phyloP scores from a whole-genome alignment of 2,888 invertebrate genomes.

The Meghimatium bilineatum region DNA sequence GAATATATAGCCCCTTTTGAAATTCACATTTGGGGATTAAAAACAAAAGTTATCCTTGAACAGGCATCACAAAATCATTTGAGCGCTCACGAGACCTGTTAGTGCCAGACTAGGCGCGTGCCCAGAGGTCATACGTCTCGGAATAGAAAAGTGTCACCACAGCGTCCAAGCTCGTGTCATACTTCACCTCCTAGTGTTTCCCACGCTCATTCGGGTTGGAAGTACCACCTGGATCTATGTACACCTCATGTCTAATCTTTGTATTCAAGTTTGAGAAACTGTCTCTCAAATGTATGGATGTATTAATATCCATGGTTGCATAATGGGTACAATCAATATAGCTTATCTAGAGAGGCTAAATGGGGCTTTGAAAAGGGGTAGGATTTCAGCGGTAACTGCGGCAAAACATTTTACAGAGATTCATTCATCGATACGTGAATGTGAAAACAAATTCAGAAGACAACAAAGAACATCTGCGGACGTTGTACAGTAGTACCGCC shows the following conservation, averaged over 20 bases:
- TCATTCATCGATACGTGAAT: not conserved
- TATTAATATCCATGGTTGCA: too few species aligned
- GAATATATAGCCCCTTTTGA: not conserved
- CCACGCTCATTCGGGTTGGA: not conserved
- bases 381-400: not conserved
- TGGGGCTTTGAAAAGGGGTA: not conserved
- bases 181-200: not conserved
- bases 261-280: not conserved
- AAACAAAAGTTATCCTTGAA: not conserved
- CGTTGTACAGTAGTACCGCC: not conserved
- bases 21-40: not conserved
- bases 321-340: not conserved
- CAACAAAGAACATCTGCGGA: slow-evolving; percentile 46
- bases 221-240: not conserved
- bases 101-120: slow-evolving; percentile 16
- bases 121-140: not conserved
- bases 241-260: not conserved
- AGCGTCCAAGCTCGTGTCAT: slow-evolving; percentile 19
- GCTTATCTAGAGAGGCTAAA: not conserved
- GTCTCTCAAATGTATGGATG: not conserved
- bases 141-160: not conserved
- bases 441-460: slow-evolving; percentile 5
- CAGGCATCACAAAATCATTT: not conserved
- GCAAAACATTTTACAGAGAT: not conserved
- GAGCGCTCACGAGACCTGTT: not conserved